phyloP scores from a whole-genome alignment of 2,888 invertebrate species.

The Eugnorisma glareosa region DNA sequence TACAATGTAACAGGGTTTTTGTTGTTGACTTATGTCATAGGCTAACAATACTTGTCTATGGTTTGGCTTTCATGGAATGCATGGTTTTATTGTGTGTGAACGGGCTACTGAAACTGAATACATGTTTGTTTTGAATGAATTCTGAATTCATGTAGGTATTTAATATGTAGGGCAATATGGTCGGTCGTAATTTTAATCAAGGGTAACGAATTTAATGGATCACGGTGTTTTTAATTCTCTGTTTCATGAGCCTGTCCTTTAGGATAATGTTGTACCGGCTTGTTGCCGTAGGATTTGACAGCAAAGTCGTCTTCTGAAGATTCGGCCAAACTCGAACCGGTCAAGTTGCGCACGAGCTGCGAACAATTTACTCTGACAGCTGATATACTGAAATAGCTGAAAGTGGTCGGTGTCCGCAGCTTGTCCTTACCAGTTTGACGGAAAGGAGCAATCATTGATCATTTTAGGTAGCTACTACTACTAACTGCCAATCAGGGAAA shows the following conservation, averaged over 20 bases:
- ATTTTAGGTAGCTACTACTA: background rate
- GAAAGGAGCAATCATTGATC: background rate
- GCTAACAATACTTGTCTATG: conserved; percentile 52
- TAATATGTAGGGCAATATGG: conserved; percentile 30
- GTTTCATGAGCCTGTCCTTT: background rate
- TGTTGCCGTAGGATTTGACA: background rate
- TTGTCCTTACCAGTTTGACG: background rate
- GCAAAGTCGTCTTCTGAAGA: background rate
- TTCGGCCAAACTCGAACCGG: background rate
- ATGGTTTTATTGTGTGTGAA: conserved; percentile 25
- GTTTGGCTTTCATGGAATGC: conserved; percentile 18
- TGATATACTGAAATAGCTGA: background rate
- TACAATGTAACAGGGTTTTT: conserved; percentile 46
- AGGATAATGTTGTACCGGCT: background rate
- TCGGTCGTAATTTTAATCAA: conserved; percentile 27
- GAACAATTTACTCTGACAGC: too few relatives aligned
- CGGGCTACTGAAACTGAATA: conserved; percentile 43
- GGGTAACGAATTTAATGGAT: background rate
- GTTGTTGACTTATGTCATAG: conserved; percentile 52
- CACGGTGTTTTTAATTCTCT: background rate
- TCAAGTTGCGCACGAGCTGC: background rate
- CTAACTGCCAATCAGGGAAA: background rate
- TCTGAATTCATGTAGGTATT: background rate
- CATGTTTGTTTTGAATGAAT: conserved; percentile 7
- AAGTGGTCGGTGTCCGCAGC: background rate